Evolutionary conservation across 53 echinoderm and acorn worm genomes (phyloP), one percentile per base, ranked within the genome.

Genomic region (Arbacia lixula): DNA sequence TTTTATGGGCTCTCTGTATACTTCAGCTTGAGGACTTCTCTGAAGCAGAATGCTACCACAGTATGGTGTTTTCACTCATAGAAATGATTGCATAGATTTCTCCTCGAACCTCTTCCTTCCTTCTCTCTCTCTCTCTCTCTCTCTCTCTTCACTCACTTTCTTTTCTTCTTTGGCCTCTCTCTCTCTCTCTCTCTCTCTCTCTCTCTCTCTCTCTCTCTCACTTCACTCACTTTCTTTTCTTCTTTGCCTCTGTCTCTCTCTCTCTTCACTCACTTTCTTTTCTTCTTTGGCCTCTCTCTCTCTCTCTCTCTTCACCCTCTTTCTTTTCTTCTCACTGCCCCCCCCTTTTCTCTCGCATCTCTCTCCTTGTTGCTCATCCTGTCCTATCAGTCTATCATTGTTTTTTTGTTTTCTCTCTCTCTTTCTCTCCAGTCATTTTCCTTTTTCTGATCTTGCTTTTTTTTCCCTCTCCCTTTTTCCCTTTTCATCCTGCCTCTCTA

Each of bases 11-110:
- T 25, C 43, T 68, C 69, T 40, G 34, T 12, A 42, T 11, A 26
- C 5, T 68, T 68, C 26, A 43, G 28, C 14, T 40, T 36, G 26
- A 34, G 43, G 22, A 38, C 43, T 42, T 68, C 12, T 12, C 19
- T 68, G 66, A 41, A 38, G 28, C 42, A 68, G 26, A 41, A 68
- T 41, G 68, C 68, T 68, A 2, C 14, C 33, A 42, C 66, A 46
- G 49, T 10, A 46, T 14, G 49, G 49, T 8, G 49, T 57, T n/a
- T 6, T 57, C 2, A 57, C 0, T 0, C 6, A 57, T n/a, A n/a
- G 25, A 57, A 16, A 57, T 57, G 0, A 57, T 2, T 57, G n/a
- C 57, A 57, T 14, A 57, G n/a, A 57, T 6, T 16, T 12, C 20
- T 57, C 6, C 6, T 12, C 20, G n/a, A 12, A 16, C 57, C 57